phyloP scores from a whole-genome alignment of 2,797 vertebrate genomes.

The Botia almorhae region DNA sequence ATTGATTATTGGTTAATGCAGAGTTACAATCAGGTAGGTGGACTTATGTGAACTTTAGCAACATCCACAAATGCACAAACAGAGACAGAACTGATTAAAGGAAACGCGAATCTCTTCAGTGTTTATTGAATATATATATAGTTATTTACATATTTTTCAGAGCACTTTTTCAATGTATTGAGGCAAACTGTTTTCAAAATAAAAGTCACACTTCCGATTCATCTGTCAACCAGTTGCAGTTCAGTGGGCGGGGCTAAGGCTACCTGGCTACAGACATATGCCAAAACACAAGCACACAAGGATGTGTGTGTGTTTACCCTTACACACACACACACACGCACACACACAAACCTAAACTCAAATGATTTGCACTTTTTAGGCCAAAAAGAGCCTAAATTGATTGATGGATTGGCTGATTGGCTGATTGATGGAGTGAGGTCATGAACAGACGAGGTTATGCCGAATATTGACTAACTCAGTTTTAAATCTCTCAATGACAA shows the following conservation, averaged over 20 bases:
- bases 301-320: not conserved
- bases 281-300: constrained; percentile 22
- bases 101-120: constrained; percentile 64
- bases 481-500: constrained; percentile 18
- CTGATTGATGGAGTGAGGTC: constrained; percentile 28
- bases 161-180: constrained; percentile 59
- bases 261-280: constrained; percentile 56
- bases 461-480: not conserved
- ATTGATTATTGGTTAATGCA: too few species aligned
- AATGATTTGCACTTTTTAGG: not conserved
- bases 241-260: constrained; percentile 56
- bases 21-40: not conserved
- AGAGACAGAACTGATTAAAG: constrained; percentile 41
- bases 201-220: constrained; percentile 50
- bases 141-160: constrained; percentile 63
- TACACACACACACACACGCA: constrained; percentile 44
- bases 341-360: constrained; percentile 6
- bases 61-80: constrained; percentile 7
- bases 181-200: constrained; percentile 59
- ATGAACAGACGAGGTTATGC: constrained; percentile 27
- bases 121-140: constrained; percentile 66
- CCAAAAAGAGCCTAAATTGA: too few species aligned
- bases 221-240: constrained; percentile 55
- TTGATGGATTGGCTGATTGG: too few species aligned
- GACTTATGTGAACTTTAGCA: not conserved